Conservation (phyloP, 2,888 invertebrate species). For the Lumbricus terrestris region DNA sequence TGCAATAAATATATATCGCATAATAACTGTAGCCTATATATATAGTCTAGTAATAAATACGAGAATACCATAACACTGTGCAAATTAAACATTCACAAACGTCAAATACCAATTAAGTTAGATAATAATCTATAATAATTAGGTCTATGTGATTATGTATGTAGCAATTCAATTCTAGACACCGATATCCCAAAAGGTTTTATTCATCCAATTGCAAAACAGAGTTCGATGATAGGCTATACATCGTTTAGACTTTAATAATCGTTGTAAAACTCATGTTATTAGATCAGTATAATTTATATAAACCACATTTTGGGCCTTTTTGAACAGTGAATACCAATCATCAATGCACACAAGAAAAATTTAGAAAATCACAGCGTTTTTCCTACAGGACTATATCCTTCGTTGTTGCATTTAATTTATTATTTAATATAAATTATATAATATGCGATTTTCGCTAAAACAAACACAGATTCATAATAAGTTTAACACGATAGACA, state of each 20-base stretch:
- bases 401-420: background rate
- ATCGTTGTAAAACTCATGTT: background rate
- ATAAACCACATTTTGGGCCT: background rate
- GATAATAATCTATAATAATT: background rate
- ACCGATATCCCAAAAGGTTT: background rate
- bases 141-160: background rate
- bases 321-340: background rate
- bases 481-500: background rate
- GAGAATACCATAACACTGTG: too few species aligned
- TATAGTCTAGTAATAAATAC: too few species aligned
- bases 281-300: background rate
- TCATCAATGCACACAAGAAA: background rate
- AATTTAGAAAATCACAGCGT: slow-evolving; percentile 3
- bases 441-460: background rate
- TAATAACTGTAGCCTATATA: too few species aligned
- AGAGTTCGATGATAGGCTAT: background rate
- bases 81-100: background rate
- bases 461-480: background rate
- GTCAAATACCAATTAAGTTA: background rate
- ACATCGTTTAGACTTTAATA: background rate
- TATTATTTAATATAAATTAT: too few species aligned
- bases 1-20: too few species aligned
- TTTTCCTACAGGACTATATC: background rate
- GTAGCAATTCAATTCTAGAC: background rate
- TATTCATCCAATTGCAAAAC: background rate